Percentiles rank a stretch among this genome's conserved stretches.
These are phyloP conservation scores for Apodemia zela DNA, from an alignment of 2,888 invertebrate species.

Conservation along the genomic window DNA sequence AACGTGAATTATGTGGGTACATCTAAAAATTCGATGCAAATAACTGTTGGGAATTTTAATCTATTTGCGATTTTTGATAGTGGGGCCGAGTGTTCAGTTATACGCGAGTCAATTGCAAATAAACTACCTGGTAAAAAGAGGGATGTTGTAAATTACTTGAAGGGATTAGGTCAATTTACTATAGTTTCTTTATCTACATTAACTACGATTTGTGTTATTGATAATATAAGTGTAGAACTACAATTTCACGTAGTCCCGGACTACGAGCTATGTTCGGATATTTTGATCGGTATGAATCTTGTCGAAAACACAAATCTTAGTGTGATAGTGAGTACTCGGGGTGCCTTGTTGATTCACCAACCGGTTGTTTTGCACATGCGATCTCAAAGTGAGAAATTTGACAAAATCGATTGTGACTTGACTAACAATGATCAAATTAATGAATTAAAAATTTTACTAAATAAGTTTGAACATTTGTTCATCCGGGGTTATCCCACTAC, in stretches of 20 bases:
- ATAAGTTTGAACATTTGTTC: too few species aligned
- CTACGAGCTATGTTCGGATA: background rate
- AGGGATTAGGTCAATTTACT: background rate
- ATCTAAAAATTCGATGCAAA: background rate
- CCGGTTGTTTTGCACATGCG: background rate
- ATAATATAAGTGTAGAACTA: background rate
- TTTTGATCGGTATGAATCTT: background rate
- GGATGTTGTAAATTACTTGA: background rate
- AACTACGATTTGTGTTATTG: slow-evolving; percentile 1
- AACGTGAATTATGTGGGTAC: slow-evolving; percentile 25
- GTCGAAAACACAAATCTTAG: background rate
- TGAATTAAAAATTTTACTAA: too few species aligned
- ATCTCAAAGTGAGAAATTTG: background rate
- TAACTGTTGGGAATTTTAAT: background rate
- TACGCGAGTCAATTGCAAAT: too few species aligned
- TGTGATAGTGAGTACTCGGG: background rate
- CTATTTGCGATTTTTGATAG: background rate
- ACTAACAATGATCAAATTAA: too few species aligned
- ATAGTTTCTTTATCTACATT: background rate
- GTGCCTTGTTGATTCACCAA: background rate
- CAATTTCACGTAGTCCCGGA: background rate
- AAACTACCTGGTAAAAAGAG: background rate
- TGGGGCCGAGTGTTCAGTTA: too few species aligned
- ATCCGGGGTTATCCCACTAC: background rate
- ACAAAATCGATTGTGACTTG: background rate